Evolutionary conservation across 2,797 vertebrate genomes (phyloP).

Genomic region (Silurus aristotelis): DNA sequence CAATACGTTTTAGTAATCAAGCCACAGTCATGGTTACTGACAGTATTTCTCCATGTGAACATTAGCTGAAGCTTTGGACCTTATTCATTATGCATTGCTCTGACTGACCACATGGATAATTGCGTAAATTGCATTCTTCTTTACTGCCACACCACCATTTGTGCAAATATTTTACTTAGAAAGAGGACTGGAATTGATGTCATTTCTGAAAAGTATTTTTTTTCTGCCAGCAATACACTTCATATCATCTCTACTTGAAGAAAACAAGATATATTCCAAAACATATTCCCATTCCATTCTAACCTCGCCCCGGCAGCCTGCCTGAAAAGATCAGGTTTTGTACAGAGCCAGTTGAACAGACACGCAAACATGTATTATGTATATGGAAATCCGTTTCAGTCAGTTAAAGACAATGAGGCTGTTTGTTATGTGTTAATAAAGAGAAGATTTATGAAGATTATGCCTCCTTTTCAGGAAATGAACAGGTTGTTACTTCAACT

Average conservation of each 20-base stretch:
- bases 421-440: background rate
- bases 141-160: background rate
- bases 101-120: background rate
- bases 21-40: background rate
- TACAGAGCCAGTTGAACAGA: background rate
- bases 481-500: background rate
- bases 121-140: background rate
- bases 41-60: background rate
- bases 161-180: background rate
- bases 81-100: background rate
- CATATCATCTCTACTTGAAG: background rate
- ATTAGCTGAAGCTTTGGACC: background rate
- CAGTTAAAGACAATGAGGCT: background rate
- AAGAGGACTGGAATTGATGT: background rate
- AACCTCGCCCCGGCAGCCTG: background rate
- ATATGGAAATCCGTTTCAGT: background rate
- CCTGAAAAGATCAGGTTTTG: background rate
- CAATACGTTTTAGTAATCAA: background rate
- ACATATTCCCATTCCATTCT: background rate
- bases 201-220: background rate
- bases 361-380: background rate
- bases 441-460: background rate
- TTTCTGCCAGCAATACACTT: background rate
- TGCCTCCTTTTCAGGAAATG: background rate
- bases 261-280: background rate